These are phyloP conservation scores for Graphium colonna DNA, from an alignment of 2,888 invertebrate genomes.

Conservation along the genomic window DNA sequence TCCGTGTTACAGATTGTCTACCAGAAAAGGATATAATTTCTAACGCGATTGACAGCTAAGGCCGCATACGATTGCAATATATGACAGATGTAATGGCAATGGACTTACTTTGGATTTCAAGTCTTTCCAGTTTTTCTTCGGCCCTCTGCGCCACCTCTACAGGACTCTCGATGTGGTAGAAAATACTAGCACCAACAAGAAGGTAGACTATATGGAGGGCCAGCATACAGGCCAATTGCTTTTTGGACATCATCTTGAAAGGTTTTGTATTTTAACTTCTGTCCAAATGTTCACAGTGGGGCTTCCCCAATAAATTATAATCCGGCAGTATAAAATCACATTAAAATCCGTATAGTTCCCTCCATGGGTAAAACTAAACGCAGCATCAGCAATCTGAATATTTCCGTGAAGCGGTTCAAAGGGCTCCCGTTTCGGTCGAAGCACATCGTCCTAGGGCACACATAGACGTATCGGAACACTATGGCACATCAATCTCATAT, in stretches of 20 bases:
- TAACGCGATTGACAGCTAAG: constrained; percentile 24
- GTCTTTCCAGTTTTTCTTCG: constrained; percentile 81
- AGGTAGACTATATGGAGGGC: constrained; percentile 88
- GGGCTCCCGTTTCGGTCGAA: constrained; percentile 28
- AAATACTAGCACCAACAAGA: constrained; percentile 91
- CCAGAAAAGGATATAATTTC: constrained; percentile 27
- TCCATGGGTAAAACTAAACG: constrained; percentile 37
- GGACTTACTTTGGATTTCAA: constrained; percentile 85
- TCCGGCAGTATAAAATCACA: constrained; percentile 34
- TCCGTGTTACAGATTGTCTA: background rate
- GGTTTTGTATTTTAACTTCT: constrained; percentile 37
- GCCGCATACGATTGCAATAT: constrained; percentile 12
- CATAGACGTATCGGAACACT: constrained; percentile 34
- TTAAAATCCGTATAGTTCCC: constrained; percentile 55
- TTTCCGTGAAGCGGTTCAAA: constrained; percentile 41
- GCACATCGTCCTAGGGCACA: constrained; percentile 41
- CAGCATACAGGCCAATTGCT: constrained; percentile 87
- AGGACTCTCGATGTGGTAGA: constrained; percentile 89
- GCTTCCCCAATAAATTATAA: constrained; percentile 33
- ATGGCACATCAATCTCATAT: constrained; percentile 23
- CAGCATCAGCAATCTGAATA: constrained; percentile 40
- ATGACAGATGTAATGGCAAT: constrained; percentile 24
- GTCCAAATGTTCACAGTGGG: constrained; percentile 23
- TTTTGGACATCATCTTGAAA: constrained; percentile 87
- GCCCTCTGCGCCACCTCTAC: constrained; percentile 82